These are phyloP conservation scores for Drosophila malerkotliana DNA, from an alignment of 1,140 invertebrate genomes.

Conservation along the genomic window DNA sequence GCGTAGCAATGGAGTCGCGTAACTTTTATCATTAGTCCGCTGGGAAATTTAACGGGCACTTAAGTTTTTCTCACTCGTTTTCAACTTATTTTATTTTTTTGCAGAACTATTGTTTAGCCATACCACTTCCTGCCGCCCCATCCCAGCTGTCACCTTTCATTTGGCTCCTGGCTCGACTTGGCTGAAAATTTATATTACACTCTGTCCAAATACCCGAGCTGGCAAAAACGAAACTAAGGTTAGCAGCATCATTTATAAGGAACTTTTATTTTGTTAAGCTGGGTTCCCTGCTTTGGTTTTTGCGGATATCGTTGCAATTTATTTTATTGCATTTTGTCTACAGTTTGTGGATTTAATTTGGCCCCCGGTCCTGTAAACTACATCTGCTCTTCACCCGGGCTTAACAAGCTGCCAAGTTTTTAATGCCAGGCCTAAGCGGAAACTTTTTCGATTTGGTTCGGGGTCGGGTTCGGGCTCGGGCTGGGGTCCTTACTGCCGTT, in stretches of 20 bases:
- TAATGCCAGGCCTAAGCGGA: slow-evolving; percentile 64
- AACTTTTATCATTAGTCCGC: slow-evolving; percentile 81
- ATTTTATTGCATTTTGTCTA: slow-evolving; percentile 78
- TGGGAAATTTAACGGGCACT: slow-evolving; percentile 82
- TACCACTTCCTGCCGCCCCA: slow-evolving; percentile 26
- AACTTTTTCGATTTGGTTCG: slow-evolving; percentile 73
- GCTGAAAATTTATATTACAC: slow-evolving; percentile 75
- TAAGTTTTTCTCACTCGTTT: slow-evolving; percentile 76
- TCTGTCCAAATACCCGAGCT: slow-evolving; percentile 53
- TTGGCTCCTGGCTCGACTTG: slow-evolving; percentile 43
- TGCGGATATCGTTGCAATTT: slow-evolving; percentile 77
- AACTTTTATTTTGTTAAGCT: slow-evolving; percentile 54
- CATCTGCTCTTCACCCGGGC: slow-evolving; percentile 35
- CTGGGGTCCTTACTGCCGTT: slow-evolving; percentile 18
- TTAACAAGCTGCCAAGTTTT: slow-evolving; percentile 78
- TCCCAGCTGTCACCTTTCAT: slow-evolving; percentile 72
- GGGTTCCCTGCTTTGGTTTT: slow-evolving; percentile 33
- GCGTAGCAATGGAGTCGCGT: slow-evolving; percentile 53
- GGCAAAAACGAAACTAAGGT: slow-evolving; percentile 50
- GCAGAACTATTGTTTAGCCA: slow-evolving; percentile 73
- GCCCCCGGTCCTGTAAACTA: slow-evolving; percentile 55
- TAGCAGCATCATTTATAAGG: slow-evolving; percentile 70
- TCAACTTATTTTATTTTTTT: slow-evolving; percentile 71
- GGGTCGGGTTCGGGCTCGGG: neutral
- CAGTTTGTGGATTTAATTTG: slow-evolving; percentile 80